phyloP scores from a whole-genome alignment of 30 jellyfish, hydroid and myxozoan genomes.

The Cassiopea andromeda region DNA sequence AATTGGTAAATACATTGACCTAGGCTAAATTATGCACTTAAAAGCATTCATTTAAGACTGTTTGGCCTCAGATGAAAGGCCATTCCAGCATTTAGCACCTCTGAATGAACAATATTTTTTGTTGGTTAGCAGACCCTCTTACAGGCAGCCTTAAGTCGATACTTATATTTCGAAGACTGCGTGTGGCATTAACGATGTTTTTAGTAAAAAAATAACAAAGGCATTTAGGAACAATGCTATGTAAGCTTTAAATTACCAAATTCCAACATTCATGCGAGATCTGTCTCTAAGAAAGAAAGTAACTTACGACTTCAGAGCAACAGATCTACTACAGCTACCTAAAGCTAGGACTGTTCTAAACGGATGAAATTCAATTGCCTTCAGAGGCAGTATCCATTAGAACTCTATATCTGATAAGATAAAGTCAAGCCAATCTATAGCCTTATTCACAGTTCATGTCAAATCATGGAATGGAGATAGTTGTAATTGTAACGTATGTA shows the following conservation, averaged over 20 bases:
- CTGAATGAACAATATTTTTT: not conserved
- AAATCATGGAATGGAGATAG: too few relatives aligned
- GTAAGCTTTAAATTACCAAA: not conserved
- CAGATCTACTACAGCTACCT: too few relatives aligned
- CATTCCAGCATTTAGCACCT: not conserved
- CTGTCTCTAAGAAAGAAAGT: too few relatives aligned
- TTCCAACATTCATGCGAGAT: too few relatives aligned
- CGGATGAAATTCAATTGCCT: too few relatives aligned
- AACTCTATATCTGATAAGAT: too few relatives aligned
- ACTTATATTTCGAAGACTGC: not conserved
- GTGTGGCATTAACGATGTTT: not conserved
- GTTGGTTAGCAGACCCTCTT: not conserved
- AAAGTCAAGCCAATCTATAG: too few relatives aligned
- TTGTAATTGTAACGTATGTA: too few relatives aligned
- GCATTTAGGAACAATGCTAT: not conserved
- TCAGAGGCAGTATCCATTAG: too few relatives aligned
- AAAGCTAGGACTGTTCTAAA: too few relatives aligned
- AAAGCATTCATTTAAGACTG: not conserved
- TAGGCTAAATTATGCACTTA: not conserved
- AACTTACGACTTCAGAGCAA: too few relatives aligned
- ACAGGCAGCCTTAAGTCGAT: not conserved
- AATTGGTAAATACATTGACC: not conserved
- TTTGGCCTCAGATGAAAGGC: slow-evolving; percentile 4
- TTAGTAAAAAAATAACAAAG: not conserved
- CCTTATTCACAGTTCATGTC: too few relatives aligned